Percentiles rank a stretch among this genome's conserved stretches.
These are phyloP conservation scores for Umimayanthus chanpuru DNA, from an alignment of 92 coral and sea anemone genomes.

Conservation along the genomic window DNA sequence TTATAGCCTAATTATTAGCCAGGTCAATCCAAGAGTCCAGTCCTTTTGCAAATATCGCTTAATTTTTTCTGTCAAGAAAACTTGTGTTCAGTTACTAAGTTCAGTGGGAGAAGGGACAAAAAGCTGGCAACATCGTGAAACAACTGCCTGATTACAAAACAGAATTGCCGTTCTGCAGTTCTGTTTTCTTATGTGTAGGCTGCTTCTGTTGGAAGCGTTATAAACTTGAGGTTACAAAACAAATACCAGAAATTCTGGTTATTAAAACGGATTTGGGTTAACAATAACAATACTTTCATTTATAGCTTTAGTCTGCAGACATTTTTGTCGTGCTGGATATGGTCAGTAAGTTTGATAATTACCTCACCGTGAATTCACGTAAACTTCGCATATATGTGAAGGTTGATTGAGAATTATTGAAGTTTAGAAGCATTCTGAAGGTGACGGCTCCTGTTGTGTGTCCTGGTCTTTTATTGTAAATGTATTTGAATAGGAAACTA, in stretches of 20 bases:
- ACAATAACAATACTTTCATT: neutral
- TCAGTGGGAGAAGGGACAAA: conserved; percentile 20
- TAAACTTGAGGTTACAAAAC: neutral
- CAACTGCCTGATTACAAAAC: neutral
- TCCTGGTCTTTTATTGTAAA: too few species aligned
- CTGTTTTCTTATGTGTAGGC: neutral
- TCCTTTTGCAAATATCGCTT: neutral
- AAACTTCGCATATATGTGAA: neutral
- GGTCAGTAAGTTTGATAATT: too few species aligned
- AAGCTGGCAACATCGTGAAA: neutral
- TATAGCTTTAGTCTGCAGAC: neutral
- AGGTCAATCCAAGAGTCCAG: neutral
- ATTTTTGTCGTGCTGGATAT: neutral
- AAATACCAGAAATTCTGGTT: neutral
- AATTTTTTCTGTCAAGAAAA: neutral
- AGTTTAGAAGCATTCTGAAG: too few species aligned
- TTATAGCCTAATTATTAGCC: too few species aligned
- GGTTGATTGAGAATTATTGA: neutral
- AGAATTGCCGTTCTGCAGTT: conserved; percentile 15
- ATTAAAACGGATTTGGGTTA: neutral
- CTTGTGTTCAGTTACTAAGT: too few species aligned
- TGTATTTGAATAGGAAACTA: neutral
- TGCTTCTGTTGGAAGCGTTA: conserved; percentile 40
- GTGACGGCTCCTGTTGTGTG: too few species aligned
- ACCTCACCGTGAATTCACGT: neutral